Conservation (phyloP, 2,888 invertebrate species). For the Mesorhabditis belari region DNA sequence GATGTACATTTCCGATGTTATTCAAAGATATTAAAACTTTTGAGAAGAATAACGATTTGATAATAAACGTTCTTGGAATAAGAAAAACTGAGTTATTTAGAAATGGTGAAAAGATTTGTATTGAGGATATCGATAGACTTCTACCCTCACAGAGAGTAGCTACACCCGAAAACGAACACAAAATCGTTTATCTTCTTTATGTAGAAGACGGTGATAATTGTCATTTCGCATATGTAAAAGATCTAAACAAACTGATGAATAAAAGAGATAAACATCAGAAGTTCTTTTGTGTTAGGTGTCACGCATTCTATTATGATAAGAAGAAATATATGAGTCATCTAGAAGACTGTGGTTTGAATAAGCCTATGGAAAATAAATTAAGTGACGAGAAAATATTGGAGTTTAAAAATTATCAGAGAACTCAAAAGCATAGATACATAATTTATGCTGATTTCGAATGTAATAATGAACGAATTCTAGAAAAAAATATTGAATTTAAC, state of each 20-base stretch:
- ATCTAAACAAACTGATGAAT: constrained; percentile 13
- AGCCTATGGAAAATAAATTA: constrained; percentile 12
- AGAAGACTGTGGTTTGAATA: constrained; percentile 20
- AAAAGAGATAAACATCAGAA: constrained; percentile 11
- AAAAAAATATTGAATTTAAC: constrained; percentile 6
- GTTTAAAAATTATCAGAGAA: constrained; percentile 17
- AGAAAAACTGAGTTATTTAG: constrained; percentile 11
- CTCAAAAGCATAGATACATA: constrained; percentile 23
- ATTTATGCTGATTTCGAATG: constrained; percentile 22
- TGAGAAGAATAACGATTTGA: constrained; percentile 24
- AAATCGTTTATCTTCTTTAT: constrained; percentile 15
- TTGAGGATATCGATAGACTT: no score
- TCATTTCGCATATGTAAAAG: constrained; percentile 21
- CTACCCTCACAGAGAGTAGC: constrained; percentile 11
- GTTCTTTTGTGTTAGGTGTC: constrained; percentile 18
- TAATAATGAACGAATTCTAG: constrained; percentile 10
- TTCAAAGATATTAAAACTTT: constrained; percentile 20
- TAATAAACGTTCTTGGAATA: constrained; percentile 16
- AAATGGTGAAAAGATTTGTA: no score
- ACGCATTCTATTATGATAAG: constrained; percentile 10
- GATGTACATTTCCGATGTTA: constrained; percentile 16
- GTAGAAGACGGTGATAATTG: constrained; percentile 12
- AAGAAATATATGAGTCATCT: constrained; percentile 16
- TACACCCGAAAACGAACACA: constrained; percentile 6
- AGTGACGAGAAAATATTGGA: constrained; percentile 10